phyloP scores from a whole-genome alignment of 37 sponge, comb jelly and placozoan genomes.

The Mnemiopsis leidyi region DNA sequence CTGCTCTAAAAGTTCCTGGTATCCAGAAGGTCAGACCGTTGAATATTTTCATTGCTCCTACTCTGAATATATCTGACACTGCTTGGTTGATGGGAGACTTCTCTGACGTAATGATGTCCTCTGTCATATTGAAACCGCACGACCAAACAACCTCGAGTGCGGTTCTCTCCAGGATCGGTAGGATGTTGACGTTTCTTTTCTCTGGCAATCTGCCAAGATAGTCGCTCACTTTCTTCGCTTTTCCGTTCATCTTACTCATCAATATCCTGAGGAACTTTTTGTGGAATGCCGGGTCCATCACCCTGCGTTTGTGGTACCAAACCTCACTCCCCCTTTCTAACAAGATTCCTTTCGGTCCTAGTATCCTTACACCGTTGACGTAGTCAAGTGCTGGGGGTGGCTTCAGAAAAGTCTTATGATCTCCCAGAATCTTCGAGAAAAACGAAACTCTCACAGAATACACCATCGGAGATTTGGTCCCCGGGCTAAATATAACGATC shows the following conservation, averaged over 20 bases:
- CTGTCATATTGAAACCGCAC: slow-evolving; percentile 6
- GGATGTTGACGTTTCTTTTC: neutral
- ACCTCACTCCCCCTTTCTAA: slow-evolving; percentile 20
- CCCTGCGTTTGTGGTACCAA: slow-evolving; percentile 38
- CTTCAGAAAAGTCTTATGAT: slow-evolving; percentile 1
- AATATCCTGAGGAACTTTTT: slow-evolving; percentile 11
- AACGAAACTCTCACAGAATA: neutral
- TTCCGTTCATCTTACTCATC: neutral
- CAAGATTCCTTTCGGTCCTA: slow-evolving; percentile 21
- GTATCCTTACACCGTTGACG: slow-evolving; percentile 16
- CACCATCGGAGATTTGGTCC: neutral
- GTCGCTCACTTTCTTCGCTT: neutral
- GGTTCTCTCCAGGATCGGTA: neutral
- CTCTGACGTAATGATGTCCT: slow-evolving; percentile 2
- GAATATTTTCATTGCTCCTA: slow-evolving; percentile 48
- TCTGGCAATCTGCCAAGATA: neutral
- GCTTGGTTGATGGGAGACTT: slow-evolving; percentile 20
- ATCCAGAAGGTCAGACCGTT: neutral
- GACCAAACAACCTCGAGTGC: neutral
- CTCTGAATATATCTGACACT: neutral
- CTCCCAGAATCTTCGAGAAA: neutral
- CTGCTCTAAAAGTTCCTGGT: neutral
- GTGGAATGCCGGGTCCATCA: slow-evolving; percentile 57
- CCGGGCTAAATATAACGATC: neutral
- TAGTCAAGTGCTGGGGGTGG: slow-evolving; percentile 25